Evolutionary conservation across 2,113 vertebrate species (phyloP).

Genomic region (Bufo gargarizans): DNA sequence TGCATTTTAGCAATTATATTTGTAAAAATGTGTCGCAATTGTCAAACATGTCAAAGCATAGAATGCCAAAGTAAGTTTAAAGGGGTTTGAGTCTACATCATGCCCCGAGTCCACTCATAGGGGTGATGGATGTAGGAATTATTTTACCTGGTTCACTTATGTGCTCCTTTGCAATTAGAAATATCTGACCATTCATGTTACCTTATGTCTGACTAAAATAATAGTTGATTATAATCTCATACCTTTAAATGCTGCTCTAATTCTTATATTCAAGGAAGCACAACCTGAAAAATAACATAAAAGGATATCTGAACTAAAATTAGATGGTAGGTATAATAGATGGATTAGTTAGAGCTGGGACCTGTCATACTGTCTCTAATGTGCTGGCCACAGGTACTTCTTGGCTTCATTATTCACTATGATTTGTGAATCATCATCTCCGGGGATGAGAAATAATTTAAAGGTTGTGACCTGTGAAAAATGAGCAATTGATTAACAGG

Average conservation of each 20-base stretch:
- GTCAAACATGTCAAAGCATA: too few species aligned
- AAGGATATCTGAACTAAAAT: neutral
- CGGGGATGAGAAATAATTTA: constrained; percentile 2
- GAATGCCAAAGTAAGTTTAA: too few species aligned
- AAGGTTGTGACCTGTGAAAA: constrained; percentile 2
- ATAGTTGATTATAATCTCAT: too few species aligned
- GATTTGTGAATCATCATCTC: constrained; percentile 24
- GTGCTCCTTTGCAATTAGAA: too few species aligned
- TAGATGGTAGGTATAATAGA: neutral
- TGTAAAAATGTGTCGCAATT: too few species aligned
- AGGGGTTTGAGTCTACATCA: too few species aligned
- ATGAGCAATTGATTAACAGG: constrained; percentile 28
- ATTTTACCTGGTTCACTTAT: too few species aligned
- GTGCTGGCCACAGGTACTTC: constrained; percentile 30
- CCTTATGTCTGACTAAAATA: too few species aligned
- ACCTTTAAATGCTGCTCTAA: neutral
- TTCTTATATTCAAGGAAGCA: neutral
- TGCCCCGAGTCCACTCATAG: too few species aligned
- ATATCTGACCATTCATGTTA: too few species aligned
- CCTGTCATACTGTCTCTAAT: neutral
- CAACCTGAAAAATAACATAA: neutral
- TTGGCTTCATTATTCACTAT: constrained; percentile 7
- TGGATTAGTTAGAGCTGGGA: neutral
- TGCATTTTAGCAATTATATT: too few species aligned
- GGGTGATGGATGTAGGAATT: too few species aligned